phyloP scores from a whole-genome alignment of 64 coral and sea anemone species.

The Stichodactyla helianthus region DNA sequence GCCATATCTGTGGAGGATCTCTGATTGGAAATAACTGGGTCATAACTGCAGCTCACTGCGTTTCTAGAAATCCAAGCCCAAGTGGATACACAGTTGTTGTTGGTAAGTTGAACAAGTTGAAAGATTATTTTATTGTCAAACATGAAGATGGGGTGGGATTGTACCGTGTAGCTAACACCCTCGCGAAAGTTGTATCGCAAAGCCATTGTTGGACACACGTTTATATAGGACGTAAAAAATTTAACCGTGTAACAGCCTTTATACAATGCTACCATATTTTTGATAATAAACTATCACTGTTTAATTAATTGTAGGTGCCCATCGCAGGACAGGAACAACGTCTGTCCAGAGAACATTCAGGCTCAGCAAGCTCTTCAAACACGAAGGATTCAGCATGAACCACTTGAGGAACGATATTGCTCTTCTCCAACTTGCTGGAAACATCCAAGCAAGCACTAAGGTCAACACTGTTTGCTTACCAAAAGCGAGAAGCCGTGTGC shows the following conservation, averaged over 20 bases:
- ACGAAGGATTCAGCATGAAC: slow-evolving; percentile 8
- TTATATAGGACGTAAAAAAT: too few species aligned
- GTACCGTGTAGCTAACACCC: too few species aligned
- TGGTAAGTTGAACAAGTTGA: slow-evolving; percentile 16
- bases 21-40: slow-evolving; percentile 44
- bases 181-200: too few species aligned
- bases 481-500: not conserved
- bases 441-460: slow-evolving; percentile 20
- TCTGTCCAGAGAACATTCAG: slow-evolving; percentile 34
- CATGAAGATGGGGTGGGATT: too few species aligned
- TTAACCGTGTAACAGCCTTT: too few species aligned
- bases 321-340: slow-evolving; percentile 43
- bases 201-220: too few species aligned
- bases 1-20: slow-evolving; percentile 55
- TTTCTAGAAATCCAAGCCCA: slow-evolving; percentile 21
- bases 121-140: too few species aligned
- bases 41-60: slow-evolving; percentile 50
- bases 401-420: slow-evolving; percentile 46
- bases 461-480: slow-evolving; percentile 67
- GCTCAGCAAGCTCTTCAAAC: slow-evolving; percentile 17
- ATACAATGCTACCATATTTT: too few species aligned
- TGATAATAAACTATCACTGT: not conserved
- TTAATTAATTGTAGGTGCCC: slow-evolving; percentile 41
- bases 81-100: slow-evolving; percentile 45
- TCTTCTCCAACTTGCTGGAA: slow-evolving; percentile 18